Conservation (phyloP, 2,888 invertebrate genomes). For the Standfussiana lucernea region DNA sequence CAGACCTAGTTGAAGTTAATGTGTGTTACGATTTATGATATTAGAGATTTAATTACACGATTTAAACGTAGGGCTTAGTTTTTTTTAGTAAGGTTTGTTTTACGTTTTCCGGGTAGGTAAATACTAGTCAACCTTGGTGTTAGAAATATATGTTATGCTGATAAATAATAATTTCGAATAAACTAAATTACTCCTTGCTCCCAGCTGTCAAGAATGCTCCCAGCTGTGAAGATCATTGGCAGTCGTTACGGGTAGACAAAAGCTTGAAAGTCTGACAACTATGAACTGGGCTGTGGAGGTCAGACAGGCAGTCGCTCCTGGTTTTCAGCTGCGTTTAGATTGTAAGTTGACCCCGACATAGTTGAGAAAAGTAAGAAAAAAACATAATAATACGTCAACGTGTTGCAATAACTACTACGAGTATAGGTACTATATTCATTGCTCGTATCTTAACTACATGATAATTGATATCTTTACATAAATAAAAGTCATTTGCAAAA, state of each 20-base stretch:
- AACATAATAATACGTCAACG: not conserved
- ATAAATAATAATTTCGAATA: too few relatives aligned
- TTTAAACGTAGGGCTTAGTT: not conserved
- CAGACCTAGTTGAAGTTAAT: not conserved
- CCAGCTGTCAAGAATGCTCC: too few relatives aligned
- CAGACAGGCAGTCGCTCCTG: too few relatives aligned
- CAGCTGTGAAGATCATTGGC: too few relatives aligned
- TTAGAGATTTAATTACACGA: not conserved
- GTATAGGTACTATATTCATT: not conserved
- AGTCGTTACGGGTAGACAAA: too few relatives aligned
- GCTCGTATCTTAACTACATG: not conserved
- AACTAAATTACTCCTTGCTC: too few relatives aligned
- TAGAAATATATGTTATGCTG: not conserved
- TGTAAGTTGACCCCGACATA: too few relatives aligned
- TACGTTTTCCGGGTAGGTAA: not conserved
- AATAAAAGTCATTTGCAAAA: not conserved
- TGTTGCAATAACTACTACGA: not conserved
- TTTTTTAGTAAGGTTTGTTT: not conserved
- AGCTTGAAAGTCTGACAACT: too few relatives aligned
- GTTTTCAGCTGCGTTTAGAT: too few relatives aligned
- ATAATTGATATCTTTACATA: not conserved
- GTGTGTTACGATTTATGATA: not conserved
- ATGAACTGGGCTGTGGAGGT: too few relatives aligned
- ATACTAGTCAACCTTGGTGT: not conserved
- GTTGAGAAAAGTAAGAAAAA: too few relatives aligned